Evolutionary conservation across 2,888 invertebrate genomes (phyloP), one percentile per base, ranked within the genome.

Genomic region (Choristoneura rosaceana): DNA sequence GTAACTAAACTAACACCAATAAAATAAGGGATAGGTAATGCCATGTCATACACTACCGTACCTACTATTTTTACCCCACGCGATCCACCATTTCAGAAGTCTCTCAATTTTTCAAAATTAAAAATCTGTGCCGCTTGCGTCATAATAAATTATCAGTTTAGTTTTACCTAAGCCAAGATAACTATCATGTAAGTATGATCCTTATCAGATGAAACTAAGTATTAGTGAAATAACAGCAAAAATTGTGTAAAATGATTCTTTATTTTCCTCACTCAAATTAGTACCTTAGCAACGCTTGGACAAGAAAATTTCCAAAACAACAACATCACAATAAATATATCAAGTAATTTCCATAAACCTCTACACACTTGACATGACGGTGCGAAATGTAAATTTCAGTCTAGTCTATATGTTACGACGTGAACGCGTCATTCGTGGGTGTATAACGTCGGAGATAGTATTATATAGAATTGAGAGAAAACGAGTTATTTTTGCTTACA

Each of bases 341-440:
- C 59, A 47, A 45, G 61, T 58, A 63, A 71, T 71, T 50, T 68
- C 8, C 52, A 68, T 68, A 62, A 67, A 68, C 68, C 67, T 63
- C 41, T 14, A 43, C 47, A 47, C 62, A 58, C 25, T 62, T 47
- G 52, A 63, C 62, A 62, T 67, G 47, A 47, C 45, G 62, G 25
- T 25, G 62, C 17, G 52, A 55, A 71, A 71, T 71, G 67, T 41
- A 67, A 62, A 71, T 71, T 61, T 66, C 55, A n/a, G 62, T 68
- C 67, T 63, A 41, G 71, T 34, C 66, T 66, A 55, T 52, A 41
- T 17, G 59, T 52, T 60, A 62, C 67, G 62, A 62, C 38, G 38
- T 25, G 60, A 71, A 43, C 17, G 45, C 58, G 43, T 55, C 41
- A 14, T 43, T 43, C 50, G 58, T 45, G 33, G 62, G 15, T 33